Percentiles rank a stretch among this genome's conserved stretches.
These are phyloP conservation scores for Sialis fuliginosa DNA, from an alignment of 2,888 invertebrate genomes.

Conservation along the genomic window DNA sequence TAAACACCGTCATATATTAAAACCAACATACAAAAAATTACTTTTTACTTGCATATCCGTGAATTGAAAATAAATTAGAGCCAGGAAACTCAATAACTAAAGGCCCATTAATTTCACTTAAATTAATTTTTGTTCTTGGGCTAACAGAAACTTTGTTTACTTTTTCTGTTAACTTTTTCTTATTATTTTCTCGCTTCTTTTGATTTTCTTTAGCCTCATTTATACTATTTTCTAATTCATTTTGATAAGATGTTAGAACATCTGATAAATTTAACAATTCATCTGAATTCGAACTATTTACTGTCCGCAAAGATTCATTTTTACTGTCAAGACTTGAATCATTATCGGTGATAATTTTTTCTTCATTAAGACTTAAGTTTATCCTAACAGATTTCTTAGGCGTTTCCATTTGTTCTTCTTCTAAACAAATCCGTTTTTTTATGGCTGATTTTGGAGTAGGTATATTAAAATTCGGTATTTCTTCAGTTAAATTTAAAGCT, in stretches of 20 bases:
- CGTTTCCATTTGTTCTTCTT: neutral
- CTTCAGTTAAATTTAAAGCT: neutral
- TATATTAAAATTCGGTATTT: neutral
- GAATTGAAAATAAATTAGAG: too few relatives aligned
- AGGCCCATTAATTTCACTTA: too few relatives aligned
- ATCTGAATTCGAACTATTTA: neutral
- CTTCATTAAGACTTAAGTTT: neutral
- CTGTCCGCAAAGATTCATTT: neutral
- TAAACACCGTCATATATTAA: too few relatives aligned
- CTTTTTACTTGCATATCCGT: too few relatives aligned
- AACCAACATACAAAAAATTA: too few relatives aligned
- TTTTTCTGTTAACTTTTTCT: too few relatives aligned
- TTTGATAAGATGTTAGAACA: constrained; percentile 20
- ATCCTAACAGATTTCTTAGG: neutral
- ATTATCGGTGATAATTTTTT: neutral
- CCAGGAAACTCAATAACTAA: too few relatives aligned
- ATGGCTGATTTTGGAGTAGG: neutral
- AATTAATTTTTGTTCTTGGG: too few relatives aligned
- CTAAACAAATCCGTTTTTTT: neutral
- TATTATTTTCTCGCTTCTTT: neutral
- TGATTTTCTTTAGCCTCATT: constrained; percentile 18
- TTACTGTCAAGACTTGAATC: neutral
- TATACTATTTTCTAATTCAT: constrained; percentile 24
- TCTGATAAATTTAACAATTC: constrained; percentile 12
- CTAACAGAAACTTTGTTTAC: too few relatives aligned